Evolutionary conservation across 2,797 vertebrate genomes (phyloP), one percentile per base, ranked within the genome.

Genomic region (Sebastolobus alascanus): DNA sequence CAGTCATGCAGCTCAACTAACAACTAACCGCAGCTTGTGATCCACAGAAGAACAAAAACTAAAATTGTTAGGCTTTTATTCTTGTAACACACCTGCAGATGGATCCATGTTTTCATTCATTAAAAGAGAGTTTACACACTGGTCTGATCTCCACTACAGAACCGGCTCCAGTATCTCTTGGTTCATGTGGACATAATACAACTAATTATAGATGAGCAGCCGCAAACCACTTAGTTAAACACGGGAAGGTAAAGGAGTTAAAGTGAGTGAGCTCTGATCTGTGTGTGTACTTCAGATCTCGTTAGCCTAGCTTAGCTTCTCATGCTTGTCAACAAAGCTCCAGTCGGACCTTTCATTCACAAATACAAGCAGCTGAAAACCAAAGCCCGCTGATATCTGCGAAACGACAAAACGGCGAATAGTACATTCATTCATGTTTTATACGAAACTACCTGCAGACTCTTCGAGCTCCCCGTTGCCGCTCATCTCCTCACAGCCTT

Each of bases 401-500:
- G 3, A 20, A 38, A 37, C 6, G 1, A 6, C 6, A 2, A 3
- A 6, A 2, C 7, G 5, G 16, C 2, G 1, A 2, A 8, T 1
- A 7, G 7, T 8, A 46, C 6, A 64, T 8, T 20, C 5, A 27
- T n/a, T 10, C 7, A 11, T 2, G 25, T 6, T 6, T 9, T 31
- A n/a, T 31, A 56, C 50, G 9, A 56, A 20, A 66, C 31, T 87
- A 96, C 96, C 95, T 91, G 92, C 72, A 75, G 90, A 89, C 60
- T 93, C 90, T 35, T 92, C 85, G 1, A 92, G 91, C 56, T 94
- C 90, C 83, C 91, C 92, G 84, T 92, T 94, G 85, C 90, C 91
- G 84, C 89, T 94, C 80, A 94, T 91, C 43, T 91, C 94, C 69
- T 94, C 95, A 35, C 76, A 56, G 58, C 90, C 93, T 90, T 94